A percentile compares a stretch with the other conserved stretches of the same genome.
These are phyloP conservation scores for Anthonomus grandis DNA, from an alignment of 1,140 invertebrate genomes.

Conservation along the genomic window DNA sequence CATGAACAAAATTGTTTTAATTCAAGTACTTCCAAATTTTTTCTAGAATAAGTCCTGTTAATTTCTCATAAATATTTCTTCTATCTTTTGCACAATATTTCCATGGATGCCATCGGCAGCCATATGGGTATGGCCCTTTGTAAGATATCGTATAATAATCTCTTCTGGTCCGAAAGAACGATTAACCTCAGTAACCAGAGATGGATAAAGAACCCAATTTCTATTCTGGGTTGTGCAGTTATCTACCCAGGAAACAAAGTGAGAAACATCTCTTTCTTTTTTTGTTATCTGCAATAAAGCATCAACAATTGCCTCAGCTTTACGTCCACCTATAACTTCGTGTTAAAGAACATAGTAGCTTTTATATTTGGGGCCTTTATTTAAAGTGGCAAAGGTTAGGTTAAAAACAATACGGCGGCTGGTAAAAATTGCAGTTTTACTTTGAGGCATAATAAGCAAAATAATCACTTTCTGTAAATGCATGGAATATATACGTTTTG, in stretches of 20 bases:
- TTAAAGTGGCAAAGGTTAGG: slow-evolving; percentile 1
- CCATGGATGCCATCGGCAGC: background rate
- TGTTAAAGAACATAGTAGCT: background rate
- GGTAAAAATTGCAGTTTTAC: too few species aligned
- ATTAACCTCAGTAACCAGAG: background rate
- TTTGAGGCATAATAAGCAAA: background rate
- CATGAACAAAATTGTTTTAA: background rate
- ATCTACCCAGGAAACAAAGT: background rate
- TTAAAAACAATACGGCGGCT: background rate
- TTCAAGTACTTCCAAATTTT: too few species aligned
- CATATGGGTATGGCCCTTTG: background rate
- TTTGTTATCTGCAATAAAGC: too few species aligned
- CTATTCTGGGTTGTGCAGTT: slow-evolving; percentile 1
- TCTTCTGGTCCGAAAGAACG: background rate
- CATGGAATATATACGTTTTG: background rate
- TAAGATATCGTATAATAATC: too few species aligned
- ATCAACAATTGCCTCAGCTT: too few species aligned
- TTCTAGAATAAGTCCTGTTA: background rate
- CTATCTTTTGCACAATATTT: background rate
- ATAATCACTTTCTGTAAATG: too few species aligned
- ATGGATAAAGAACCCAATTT: background rate
- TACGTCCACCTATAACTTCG: background rate
- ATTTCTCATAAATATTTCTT: background rate
- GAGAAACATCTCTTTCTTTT: too few species aligned
- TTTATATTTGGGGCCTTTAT: background rate